Conservation (phyloP, 2,113 vertebrate species). For the Oenanthe oenanthe region DNA sequence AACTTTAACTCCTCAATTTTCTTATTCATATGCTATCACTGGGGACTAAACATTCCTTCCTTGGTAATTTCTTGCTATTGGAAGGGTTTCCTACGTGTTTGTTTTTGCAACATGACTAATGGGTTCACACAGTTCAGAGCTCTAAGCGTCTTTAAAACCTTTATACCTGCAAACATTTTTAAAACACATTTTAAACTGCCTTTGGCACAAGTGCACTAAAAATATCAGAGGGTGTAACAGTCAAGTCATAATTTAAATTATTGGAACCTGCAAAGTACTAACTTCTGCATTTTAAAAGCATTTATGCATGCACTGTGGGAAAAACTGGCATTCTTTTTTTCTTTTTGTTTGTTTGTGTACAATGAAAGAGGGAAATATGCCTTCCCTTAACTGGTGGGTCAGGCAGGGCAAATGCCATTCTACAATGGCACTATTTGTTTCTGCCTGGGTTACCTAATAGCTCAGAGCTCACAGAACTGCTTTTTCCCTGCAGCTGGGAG, state of each 20-base stretch:
- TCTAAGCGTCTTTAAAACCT: constrained; percentile 1
- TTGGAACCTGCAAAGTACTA: neutral
- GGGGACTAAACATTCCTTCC: neutral
- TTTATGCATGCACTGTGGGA: neutral
- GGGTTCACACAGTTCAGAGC: constrained; percentile 36
- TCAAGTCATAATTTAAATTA: neutral
- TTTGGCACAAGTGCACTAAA: constrained; percentile 27
- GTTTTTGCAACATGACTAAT: constrained; percentile 59
- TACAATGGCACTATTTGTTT: constrained; percentile 62
- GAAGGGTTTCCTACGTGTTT: constrained; percentile 3
- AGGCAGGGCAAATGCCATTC: constrained; percentile 37
- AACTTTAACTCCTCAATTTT: neutral
- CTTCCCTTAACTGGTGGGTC: constrained; percentile 1
- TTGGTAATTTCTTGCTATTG: neutral
- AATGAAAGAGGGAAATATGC: constrained; percentile 40
- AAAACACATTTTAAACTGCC: constrained; percentile 34
- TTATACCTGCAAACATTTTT: constrained; percentile 54
- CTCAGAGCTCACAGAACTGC: neutral
- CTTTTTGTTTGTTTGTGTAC: constrained; percentile 40
- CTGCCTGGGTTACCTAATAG: constrained; percentile 42
- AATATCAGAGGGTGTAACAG: neutral
- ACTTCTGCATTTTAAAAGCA: neutral
- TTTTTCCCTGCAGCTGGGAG: neutral
- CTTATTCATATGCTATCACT: neutral
- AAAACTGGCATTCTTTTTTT: neutral